Conservation (phyloP, 1,140 invertebrate species). For the Heliconius nattereri region DNA sequence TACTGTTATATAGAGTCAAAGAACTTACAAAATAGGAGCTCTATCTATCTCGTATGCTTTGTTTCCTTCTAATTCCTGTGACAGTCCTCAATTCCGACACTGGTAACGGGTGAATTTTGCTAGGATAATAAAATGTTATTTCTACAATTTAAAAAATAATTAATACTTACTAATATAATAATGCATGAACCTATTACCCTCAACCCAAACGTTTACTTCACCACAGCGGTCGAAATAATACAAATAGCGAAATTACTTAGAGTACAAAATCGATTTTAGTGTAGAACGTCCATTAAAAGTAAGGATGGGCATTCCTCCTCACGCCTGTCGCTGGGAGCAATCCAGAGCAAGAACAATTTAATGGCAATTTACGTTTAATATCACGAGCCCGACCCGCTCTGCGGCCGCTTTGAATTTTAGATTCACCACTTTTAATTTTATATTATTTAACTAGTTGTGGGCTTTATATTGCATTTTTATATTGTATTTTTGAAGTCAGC, state of each 20-base stretch:
- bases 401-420: constrained; percentile 10
- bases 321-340: not conserved
- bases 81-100: too few relatives aligned
- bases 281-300: constrained; percentile 1
- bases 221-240: not conserved
- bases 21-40: too few relatives aligned
- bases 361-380: constrained; percentile 26
- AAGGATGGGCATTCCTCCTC: constrained; percentile 4
- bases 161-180: too few relatives aligned
- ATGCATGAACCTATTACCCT: not conserved
- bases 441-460: not conserved
- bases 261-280: not conserved
- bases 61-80: too few relatives aligned
- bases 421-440: constrained; percentile 4
- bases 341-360: constrained; percentile 17
- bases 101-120: too few relatives aligned
- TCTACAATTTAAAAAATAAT: too few relatives aligned
- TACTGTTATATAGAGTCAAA: too few relatives aligned
- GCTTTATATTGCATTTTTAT: not conserved
- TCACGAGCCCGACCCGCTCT: constrained; percentile 8
- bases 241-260: not conserved
- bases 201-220: not conserved
- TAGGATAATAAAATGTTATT: too few relatives aligned
- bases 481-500: too few relatives aligned
- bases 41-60: too few relatives aligned